phyloP scores from a whole-genome alignment of 2,888 invertebrate species.

The Hylaea fasciaria region DNA sequence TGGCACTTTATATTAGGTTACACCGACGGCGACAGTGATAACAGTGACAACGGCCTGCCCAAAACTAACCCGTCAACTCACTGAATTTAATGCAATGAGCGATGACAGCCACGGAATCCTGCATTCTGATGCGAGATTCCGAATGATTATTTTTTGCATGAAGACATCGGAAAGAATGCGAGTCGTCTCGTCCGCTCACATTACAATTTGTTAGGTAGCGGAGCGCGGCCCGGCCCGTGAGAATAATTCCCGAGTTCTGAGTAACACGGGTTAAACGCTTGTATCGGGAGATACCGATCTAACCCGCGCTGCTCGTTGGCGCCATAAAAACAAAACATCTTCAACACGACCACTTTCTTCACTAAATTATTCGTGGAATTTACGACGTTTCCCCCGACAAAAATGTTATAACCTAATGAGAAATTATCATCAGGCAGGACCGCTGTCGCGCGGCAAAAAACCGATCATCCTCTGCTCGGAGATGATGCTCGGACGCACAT shows the following conservation, averaged over 20 bases:
- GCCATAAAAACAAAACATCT: conserved; percentile 85
- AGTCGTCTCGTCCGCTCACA: conserved; percentile 63
- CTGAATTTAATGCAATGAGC: conserved; percentile 27
- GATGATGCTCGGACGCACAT: conserved; percentile 63
- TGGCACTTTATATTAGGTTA: conserved; percentile 48
- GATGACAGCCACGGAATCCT: conserved; percentile 4
- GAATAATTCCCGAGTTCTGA: conserved; percentile 78
- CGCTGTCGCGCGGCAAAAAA: conserved; percentile 76
- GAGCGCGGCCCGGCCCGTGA: conserved; percentile 67
- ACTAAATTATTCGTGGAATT: conserved; percentile 84
- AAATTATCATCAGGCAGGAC: conserved; percentile 78
- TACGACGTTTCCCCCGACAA: conserved; percentile 81
- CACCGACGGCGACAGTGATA: conserved; percentile 32
- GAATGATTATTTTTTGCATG: conserved; percentile 36
- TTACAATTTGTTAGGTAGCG: conserved; percentile 77
- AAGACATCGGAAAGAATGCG: conserved; percentile 47
- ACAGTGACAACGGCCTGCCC: background rate
- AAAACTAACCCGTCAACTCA: conserved; percentile 25
- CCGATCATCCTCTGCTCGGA: conserved; percentile 61
- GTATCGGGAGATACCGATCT: conserved; percentile 82
- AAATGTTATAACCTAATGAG: conserved; percentile 84
- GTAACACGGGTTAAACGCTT: conserved; percentile 84
- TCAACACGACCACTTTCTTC: conserved; percentile 82
- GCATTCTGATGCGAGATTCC: conserved; percentile 12
- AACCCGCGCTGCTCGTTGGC: conserved; percentile 81